phyloP scores from a whole-genome alignment of 2,888 invertebrate genomes.

The Caenorhabditis sp. region DNA sequence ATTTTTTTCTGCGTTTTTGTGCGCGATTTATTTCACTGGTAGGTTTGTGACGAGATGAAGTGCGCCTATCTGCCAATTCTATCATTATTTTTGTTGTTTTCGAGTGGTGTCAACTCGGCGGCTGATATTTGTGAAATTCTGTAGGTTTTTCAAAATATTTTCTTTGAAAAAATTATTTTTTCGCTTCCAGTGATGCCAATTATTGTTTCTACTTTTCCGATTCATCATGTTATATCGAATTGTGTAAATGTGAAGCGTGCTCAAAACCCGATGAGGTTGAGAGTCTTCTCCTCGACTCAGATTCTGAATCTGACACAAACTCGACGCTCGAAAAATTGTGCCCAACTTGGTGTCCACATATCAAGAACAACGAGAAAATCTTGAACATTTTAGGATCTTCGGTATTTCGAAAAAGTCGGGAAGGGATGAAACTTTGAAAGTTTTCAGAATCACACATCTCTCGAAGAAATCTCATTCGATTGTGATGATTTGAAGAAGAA shows the following conservation, averaged over 20 bases:
- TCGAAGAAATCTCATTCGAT: constrained; percentile 28
- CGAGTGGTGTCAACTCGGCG: background rate
- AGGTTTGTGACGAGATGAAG: background rate
- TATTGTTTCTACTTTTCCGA: constrained; percentile 49
- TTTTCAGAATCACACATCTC: constrained; percentile 13
- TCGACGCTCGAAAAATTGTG: constrained; percentile 11
- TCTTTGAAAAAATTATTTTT: background rate
- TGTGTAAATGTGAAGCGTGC: constrained; percentile 40
- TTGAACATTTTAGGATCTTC: constrained; percentile 14
- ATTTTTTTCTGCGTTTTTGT: background rate
- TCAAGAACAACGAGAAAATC: constrained; percentile 26
- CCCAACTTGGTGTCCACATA: constrained; percentile 32
- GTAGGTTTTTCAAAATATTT: constrained; percentile 10
- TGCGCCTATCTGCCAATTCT: background rate
- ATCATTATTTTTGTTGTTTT: background rate
- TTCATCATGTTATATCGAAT: constrained; percentile 37
- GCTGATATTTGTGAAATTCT: constrained; percentile 31
- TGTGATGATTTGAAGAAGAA: constrained; percentile 29
- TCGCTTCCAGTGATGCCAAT: constrained; percentile 40
- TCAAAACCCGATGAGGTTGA: constrained; percentile 13
- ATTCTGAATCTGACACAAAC: constrained; percentile 3
- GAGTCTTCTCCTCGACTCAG: constrained; percentile 10
- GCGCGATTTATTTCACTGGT: background rate
- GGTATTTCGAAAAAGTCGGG: too few species aligned
- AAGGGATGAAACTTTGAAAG: too few species aligned